Evolutionary conservation across 2,113 vertebrate genomes (phyloP).

Genomic region (Nothobranchius kuhntae): DNA sequence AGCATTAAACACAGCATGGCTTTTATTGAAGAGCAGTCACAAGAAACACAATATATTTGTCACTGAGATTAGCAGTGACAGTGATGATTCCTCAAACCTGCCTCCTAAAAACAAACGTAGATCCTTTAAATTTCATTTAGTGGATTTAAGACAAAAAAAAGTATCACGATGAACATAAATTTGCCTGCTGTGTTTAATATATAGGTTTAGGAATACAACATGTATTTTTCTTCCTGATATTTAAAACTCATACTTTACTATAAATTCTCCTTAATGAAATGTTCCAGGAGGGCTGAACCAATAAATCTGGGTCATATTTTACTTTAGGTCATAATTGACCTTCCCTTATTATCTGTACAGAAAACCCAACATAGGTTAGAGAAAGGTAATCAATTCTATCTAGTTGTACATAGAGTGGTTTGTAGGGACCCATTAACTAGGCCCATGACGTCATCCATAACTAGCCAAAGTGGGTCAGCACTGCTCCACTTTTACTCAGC

Average conservation of each 20-base stretch:
- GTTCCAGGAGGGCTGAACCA: background rate
- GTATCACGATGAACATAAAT: no score
- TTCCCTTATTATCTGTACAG: background rate
- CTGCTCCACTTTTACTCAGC: constrained; percentile 50
- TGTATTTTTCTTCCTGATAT: background rate
- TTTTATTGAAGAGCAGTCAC: background rate
- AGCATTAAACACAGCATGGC: background rate
- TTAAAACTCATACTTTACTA: background rate
- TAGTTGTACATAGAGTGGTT: constrained; percentile 8
- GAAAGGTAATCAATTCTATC: constrained; percentile 26
- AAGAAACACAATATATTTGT: background rate
- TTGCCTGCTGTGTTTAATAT: background rate
- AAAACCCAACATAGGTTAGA: background rate
- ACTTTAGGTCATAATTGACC: fast-evolving
- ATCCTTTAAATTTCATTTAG: background rate
- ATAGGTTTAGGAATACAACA: background rate
- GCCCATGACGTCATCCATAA: constrained; percentile 46
- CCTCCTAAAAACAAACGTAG: background rate
- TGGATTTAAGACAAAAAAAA: background rate
- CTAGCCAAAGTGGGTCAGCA: constrained; percentile 41
- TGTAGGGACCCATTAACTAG: constrained; percentile 17
- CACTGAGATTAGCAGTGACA: background rate
- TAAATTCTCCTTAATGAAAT: background rate
- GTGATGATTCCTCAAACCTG: background rate
- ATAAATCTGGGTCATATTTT: background rate